Conservation (phyloP, 1,140 invertebrate genomes). For the Gonioctena quinquepunctata region DNA sequence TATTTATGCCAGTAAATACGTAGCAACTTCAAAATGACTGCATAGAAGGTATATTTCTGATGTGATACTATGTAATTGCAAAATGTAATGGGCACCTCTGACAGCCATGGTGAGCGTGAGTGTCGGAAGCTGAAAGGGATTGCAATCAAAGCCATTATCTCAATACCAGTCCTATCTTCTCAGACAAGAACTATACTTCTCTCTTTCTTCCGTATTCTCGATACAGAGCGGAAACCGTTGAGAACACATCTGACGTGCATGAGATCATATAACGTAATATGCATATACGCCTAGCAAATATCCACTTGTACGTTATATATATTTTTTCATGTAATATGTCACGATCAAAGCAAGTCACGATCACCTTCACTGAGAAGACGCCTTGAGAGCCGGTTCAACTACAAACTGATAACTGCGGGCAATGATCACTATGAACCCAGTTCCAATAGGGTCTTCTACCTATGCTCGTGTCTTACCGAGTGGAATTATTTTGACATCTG, state of each 20-base stretch:
- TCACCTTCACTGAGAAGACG: slow-evolving; percentile 41
- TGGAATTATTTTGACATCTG: no score
- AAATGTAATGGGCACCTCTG: slow-evolving; percentile 42
- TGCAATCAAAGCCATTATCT: slow-evolving; percentile 41
- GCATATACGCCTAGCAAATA: slow-evolving; percentile 46
- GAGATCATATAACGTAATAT: slow-evolving; percentile 31
- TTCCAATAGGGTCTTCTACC: slow-evolving; percentile 8
- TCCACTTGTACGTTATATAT: slow-evolving; percentile 45
- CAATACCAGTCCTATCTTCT: slow-evolving; percentile 26
- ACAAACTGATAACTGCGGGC: slow-evolving; percentile 40
- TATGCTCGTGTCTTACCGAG: neutral
- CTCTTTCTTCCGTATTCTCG: neutral
- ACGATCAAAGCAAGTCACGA: slow-evolving; percentile 50
- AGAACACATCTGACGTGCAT: neutral
- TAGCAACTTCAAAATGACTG: slow-evolving; percentile 14
- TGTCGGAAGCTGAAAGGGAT: slow-evolving; percentile 45
- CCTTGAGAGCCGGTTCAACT: slow-evolving; percentile 42
- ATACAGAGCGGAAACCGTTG: slow-evolving; percentile 17
- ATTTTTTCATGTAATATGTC: slow-evolving; percentile 46
- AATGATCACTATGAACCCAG: slow-evolving; percentile 29
- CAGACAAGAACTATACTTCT: slow-evolving; percentile 19
- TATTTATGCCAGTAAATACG: slow-evolving; percentile 15
- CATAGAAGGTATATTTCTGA: slow-evolving; percentile 39
- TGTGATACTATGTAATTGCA: slow-evolving; percentile 39
- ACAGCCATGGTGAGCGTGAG: slow-evolving; percentile 38